Evolutionary conservation across 2,113 vertebrate genomes (phyloP).

Genomic region (Oplegnathus fasciatus): DNA sequence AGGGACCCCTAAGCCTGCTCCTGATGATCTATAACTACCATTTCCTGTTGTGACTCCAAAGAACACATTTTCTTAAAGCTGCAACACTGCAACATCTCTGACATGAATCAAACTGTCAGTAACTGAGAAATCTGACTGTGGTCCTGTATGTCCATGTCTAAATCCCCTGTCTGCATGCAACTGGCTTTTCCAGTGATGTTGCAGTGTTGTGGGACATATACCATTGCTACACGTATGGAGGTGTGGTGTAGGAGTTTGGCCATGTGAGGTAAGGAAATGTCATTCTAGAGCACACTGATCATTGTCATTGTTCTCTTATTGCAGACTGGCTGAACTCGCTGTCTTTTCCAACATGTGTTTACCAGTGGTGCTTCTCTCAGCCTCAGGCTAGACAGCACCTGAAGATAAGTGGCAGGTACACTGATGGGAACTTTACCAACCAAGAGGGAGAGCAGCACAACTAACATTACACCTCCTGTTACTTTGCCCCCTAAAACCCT

Average conservation of each 20-base stretch:
- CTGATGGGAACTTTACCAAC: background rate
- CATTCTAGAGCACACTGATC: background rate
- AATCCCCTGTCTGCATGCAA: background rate
- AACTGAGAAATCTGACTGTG: background rate
- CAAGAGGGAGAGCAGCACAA: too few relatives aligned
- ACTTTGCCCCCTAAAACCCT: background rate
- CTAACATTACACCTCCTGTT: background rate
- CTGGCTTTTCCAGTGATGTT: slow-evolving; percentile 4
- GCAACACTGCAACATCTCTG: background rate
- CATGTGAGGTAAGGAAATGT: background rate
- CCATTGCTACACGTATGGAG: background rate
- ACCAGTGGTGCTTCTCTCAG: background rate
- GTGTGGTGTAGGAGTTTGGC: background rate
- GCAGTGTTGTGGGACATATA: background rate
- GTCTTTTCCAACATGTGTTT: background rate
- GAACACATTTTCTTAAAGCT: background rate
- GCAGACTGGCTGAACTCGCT: too few relatives aligned
- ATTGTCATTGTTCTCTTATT: background rate
- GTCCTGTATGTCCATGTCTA: background rate
- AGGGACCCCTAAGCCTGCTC: background rate
- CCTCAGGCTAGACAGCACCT: too few relatives aligned
- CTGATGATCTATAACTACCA: slow-evolving; percentile 22
- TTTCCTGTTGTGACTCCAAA: slow-evolving; percentile 30
- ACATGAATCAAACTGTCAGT: background rate
- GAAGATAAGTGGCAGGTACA: background rate